These are phyloP conservation scores for Melanotaenia parkinsoni DNA, from an alignment of 2,797 vertebrate genomes.

Conservation along the genomic window DNA sequence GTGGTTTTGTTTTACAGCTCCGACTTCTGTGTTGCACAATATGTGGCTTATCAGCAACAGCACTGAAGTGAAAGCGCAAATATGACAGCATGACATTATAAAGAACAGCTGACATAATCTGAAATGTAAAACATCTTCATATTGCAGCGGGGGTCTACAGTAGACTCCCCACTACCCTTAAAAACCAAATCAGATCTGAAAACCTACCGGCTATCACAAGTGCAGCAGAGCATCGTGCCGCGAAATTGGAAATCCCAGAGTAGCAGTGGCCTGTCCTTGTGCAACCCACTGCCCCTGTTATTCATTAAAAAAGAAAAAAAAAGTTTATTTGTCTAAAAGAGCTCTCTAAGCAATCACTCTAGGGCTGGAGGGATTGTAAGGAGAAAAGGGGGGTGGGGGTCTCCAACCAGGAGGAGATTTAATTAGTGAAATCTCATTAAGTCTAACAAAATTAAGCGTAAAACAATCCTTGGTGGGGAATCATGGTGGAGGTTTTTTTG, in stretches of 20 bases:
- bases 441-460: slow-evolving; percentile 97
- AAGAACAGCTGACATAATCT: neutral
- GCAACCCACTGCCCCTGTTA: slow-evolving; percentile 56
- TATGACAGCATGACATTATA: slow-evolving; percentile 1
- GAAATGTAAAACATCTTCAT: slow-evolving; percentile 21
- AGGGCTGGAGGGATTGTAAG: slow-evolving; percentile 71
- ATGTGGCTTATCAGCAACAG: neutral
- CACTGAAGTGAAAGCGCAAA: slow-evolving; percentile 3
- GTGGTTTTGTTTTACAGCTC: slow-evolving; percentile 16
- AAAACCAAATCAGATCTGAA: slow-evolving; percentile 53
- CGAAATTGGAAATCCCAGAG: slow-evolving; percentile 64
- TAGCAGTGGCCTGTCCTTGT: slow-evolving; percentile 49
- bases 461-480: slow-evolving; percentile 96
- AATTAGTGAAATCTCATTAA: slow-evolving; percentile 99
- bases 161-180: slow-evolving; percentile 41
- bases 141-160: slow-evolving; percentile 31
- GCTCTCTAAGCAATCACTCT: slow-evolving; percentile 42
- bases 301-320: slow-evolving; percentile 55
- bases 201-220: slow-evolving; percentile 55
- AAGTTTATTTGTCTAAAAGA: slow-evolving; percentile 88
- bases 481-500: slow-evolving; percentile 53
- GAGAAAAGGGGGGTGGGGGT: slow-evolving; percentile 72
- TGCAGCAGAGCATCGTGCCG: slow-evolving; percentile 64
- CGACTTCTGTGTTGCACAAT: slow-evolving; percentile 23
- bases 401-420: slow-evolving; percentile 94